Conservation (phyloP, 2,888 invertebrate species). For the Eutolmus rufibarbis region DNA sequence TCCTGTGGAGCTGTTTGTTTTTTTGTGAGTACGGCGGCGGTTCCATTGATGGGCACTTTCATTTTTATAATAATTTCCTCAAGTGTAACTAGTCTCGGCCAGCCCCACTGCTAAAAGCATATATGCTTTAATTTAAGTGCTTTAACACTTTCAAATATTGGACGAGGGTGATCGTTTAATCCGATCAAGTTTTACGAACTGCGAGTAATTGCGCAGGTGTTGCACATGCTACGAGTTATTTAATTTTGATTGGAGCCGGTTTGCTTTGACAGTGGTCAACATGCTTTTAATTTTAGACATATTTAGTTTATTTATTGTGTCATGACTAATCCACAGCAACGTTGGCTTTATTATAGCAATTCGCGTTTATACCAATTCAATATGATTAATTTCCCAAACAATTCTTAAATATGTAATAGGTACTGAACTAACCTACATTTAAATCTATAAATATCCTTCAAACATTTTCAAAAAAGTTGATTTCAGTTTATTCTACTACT, state of each 20-base stretch:
- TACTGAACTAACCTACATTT: too few species aligned
- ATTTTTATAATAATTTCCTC: conserved; percentile 20
- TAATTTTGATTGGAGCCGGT: not conserved
- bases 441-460: too few species aligned
- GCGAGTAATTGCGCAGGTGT: not conserved
- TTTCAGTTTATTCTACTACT: too few species aligned
- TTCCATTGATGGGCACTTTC: conserved; percentile 5
- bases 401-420: too few species aligned
- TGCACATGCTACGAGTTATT: not conserved
- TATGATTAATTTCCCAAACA: too few species aligned
- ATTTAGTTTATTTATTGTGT: not conserved
- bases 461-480: too few species aligned
- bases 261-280: not conserved
- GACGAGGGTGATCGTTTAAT: not conserved
- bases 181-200: not conserved
- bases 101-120: not conserved
- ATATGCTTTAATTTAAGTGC: not conserved
- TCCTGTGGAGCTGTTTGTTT: not conserved
- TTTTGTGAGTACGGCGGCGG: not conserved
- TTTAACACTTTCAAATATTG: not conserved
- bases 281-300: not conserved
- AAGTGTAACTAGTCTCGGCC: conserved; percentile 7
- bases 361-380: too few species aligned
- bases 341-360: not conserved
- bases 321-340: not conserved